These are phyloP conservation scores for Podilymbus podiceps DNA, from an alignment of 2,113 vertebrate species.

Conservation along the genomic window DNA sequence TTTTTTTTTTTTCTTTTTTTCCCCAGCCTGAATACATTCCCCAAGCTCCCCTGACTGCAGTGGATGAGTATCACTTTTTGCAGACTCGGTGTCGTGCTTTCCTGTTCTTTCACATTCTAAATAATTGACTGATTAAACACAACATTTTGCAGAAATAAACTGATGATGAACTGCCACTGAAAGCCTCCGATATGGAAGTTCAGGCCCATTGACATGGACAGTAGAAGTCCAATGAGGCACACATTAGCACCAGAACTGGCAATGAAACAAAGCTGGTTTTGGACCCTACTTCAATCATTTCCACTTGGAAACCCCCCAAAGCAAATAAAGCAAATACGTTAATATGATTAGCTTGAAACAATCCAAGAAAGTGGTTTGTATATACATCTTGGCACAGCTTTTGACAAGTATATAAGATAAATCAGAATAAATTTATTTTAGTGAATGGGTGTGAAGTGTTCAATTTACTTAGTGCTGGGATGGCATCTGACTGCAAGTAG, in stretches of 20 bases:
- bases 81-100: background rate
- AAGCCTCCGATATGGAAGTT: background rate
- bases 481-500: background rate
- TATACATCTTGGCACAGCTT: constrained; percentile 70
- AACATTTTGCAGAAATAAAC: background rate
- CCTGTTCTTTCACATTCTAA: background rate
- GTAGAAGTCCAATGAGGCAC: constrained; percentile 4
- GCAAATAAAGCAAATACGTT: constrained; percentile 71
- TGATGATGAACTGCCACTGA: background rate
- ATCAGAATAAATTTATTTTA: constrained; percentile 68
- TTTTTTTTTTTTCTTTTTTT: background rate
- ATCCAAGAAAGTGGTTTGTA: constrained; percentile 72
- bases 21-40: background rate
- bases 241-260: constrained; percentile 45
- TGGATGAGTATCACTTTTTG: background rate
- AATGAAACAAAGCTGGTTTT: constrained; percentile 67
- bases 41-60: background rate
- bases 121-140: background rate
- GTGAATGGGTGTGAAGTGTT: background rate
- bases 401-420: constrained; percentile 64
- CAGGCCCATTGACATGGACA: background rate
- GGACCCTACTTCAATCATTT: constrained; percentile 74
- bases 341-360: constrained; percentile 69
- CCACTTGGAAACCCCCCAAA: constrained; percentile 70
- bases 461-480: background rate